Base-by-base conservation (phyloP, 2,797 vertebrate species). In the Microcaecilia unicolor region DNA sequence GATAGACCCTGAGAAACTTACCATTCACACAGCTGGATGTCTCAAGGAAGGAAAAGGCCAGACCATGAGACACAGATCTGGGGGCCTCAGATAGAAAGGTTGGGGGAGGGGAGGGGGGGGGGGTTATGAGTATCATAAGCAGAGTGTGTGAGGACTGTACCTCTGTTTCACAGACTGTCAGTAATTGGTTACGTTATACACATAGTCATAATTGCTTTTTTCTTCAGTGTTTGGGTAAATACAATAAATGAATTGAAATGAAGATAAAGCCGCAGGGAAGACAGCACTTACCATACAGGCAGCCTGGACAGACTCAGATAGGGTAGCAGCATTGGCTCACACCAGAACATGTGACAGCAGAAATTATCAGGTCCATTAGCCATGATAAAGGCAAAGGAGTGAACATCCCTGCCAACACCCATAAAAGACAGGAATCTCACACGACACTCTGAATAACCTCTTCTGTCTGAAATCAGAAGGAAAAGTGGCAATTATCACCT, bases 341-440 rank as follows among this genome's bases (percentile, higher is more conserved):
- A 97, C 94, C 94, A 97, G 50, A 98, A 90, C 92, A 94, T 91
- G 84, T 97, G 92, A 64, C 92, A 95, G 58, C 77, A 76, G 67
- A 94, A 97, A 34, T 88, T 72, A 29, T 70, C 73, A 0, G 90
- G 85, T 3, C 87, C 89, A 6, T 91, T 84, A 0, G 92, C 92
- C 90, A 94, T 92, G 81, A 98, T 93, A 83, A 97, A 98, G 3
- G 93, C 92, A 3, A 98, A 97, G 1, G 88, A 81, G 66, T 82
- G 91, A 24, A 93, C 81, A 0, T 98, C 91, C 33, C 80, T 86
- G 11, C 94, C 94, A 22, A 97, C 92, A 0, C 92, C 94, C 91
- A 97, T 89, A 72, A 97, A 97, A 11, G 92, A 93, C 28, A 98
- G 83, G 73, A 97, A 98, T 4, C 94, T 86, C 31, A 98, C 92